Evolutionary conservation across 1,140 invertebrate genomes (phyloP).

Genomic region (Ostrea denselamellosa): DNA sequence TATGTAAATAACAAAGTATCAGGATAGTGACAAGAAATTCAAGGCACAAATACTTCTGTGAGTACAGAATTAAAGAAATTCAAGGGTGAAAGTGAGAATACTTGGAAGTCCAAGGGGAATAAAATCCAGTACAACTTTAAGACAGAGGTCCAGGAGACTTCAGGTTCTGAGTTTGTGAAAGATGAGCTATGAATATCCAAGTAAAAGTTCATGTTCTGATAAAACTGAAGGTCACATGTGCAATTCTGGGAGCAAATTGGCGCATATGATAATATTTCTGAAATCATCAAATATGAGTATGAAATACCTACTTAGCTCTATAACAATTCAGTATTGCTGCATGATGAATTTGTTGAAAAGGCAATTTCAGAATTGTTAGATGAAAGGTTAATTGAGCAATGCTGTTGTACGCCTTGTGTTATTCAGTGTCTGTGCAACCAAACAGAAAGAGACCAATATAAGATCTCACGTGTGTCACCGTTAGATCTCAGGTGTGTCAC

Average conservation of each 20-base stretch:
- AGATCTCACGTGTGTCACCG: no score
- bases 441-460: constrained; percentile 50
- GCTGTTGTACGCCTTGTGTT: not conserved
- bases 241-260: not conserved
- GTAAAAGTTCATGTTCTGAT: no score
- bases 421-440: constrained; percentile 49
- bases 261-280: constrained; percentile 13
- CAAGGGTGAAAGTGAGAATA: no score
- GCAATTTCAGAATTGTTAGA: constrained; percentile 47
- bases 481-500: constrained; percentile 44
- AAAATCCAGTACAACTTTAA: no score
- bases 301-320: constrained; percentile 46
- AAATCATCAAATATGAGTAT: constrained; percentile 47
- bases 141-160: no score
- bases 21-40: no score
- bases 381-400: constrained; percentile 15
- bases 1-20: no score
- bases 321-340: constrained; percentile 36
- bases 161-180: no score
- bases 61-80: no score
- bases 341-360: constrained; percentile 36
- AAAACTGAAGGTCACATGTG: not conserved
- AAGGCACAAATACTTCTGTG: no score
- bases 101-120: no score
- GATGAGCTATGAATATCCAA: no score